These are phyloP conservation scores for Phocides pigmalion DNA, from an alignment of 1,140 invertebrate species.

Conservation along the genomic window DNA sequence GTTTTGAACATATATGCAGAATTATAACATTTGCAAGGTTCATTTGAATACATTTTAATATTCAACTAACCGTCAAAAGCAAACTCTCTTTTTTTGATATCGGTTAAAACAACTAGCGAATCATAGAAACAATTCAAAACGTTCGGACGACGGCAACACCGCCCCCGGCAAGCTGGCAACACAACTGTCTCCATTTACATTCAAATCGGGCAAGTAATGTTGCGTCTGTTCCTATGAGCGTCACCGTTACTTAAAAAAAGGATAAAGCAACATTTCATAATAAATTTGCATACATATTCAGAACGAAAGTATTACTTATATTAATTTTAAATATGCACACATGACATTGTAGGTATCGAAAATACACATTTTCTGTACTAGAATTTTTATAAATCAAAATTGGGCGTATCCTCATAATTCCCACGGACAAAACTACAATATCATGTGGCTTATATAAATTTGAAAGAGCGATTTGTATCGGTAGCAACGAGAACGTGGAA, in stretches of 20 bases:
- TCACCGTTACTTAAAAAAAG: neutral
- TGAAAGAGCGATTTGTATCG: slow-evolving; percentile 30
- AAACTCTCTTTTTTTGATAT: too few species aligned
- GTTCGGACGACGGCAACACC: neutral
- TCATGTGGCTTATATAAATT: neutral
- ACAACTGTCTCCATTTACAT: slow-evolving; percentile 21
- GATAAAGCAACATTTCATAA: slow-evolving; percentile 5
- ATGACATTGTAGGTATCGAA: neutral
- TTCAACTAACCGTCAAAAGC: too few species aligned
- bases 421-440: too few species aligned
- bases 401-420: too few species aligned
- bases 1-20: slow-evolving; percentile 13
- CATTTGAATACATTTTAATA: too few species aligned
- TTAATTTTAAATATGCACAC: neutral
- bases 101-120: neutral
- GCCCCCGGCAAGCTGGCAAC: slow-evolving; percentile 6
- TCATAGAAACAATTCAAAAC: neutral
- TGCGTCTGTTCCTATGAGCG: slow-evolving; percentile 10
- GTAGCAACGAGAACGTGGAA: neutral
- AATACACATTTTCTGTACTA: neutral
- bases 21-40: neutral
- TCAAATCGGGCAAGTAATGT: slow-evolving; percentile 31
- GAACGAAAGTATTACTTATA: slow-evolving; percentile 12
- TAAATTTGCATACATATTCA: slow-evolving; percentile 23
- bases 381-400: neutral